Percentiles rank a stretch among this genome's conserved stretches.
phyloP scores from a whole-genome alignment of 2,888 invertebrate species.

The Ochropleura leucogaster region DNA sequence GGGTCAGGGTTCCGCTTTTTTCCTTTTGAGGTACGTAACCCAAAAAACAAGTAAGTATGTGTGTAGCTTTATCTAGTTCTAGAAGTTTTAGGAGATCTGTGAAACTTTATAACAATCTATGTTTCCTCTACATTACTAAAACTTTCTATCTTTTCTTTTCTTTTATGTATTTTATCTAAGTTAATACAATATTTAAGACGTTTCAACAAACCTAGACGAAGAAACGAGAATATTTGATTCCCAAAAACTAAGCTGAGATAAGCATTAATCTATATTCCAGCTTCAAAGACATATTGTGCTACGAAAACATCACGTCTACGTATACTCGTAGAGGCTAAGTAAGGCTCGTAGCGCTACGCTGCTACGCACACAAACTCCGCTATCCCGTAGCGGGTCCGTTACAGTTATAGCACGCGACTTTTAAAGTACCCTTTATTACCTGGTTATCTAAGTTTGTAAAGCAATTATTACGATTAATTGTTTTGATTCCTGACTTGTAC shows the following conservation, averaged over 20 bases:
- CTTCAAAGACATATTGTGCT: slow-evolving; percentile 26
- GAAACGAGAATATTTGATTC: no score
- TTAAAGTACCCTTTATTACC: not conserved
- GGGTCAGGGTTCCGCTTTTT: no score
- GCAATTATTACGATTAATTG: not conserved
- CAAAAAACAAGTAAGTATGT: no score
- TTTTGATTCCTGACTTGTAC: no score
- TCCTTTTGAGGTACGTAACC: no score
- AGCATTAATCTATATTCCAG: slow-evolving; percentile 2
- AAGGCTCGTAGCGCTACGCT: slow-evolving; percentile 24
- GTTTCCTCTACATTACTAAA: not conserved
- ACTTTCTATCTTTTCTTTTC: not conserved
- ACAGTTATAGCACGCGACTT: slow-evolving; percentile 23
- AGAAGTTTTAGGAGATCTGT: not conserved
- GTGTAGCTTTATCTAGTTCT: not conserved
- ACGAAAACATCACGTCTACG: slow-evolving; percentile 31
- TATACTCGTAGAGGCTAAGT: slow-evolving; percentile 17
- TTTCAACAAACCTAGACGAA: no score
- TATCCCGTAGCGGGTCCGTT: slow-evolving; percentile 13
- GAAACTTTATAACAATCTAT: not conserved
- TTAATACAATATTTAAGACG: no score
- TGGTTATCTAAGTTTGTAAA: not conserved
- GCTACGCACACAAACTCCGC: slow-evolving; percentile 45
- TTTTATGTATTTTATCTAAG: no score
- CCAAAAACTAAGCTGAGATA: not conserved